Evolutionary conservation across 2,113 vertebrate species (phyloP), one percentile per base, ranked within the genome.

Genomic region (Arizona elegans): DNA sequence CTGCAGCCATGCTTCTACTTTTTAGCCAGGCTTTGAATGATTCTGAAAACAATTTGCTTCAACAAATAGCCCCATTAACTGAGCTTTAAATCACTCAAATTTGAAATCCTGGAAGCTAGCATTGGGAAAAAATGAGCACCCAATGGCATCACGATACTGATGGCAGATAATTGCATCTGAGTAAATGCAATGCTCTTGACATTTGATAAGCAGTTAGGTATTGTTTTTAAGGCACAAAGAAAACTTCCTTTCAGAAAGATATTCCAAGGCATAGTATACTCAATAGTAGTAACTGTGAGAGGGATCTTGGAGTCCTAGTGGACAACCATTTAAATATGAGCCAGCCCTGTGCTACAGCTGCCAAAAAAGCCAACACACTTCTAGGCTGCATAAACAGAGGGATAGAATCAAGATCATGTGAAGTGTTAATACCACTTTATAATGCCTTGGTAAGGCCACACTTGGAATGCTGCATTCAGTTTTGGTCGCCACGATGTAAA

Each of bases 21-120:
- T 0, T 70, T 1, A 88, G 47, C 47, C 24, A 75, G 0, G 47
- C 43, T 88, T 90, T 92, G n/a, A 23, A 0, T 86, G 10, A 75
- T 86, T 5, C 90, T 75, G 33, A 95, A 93, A 89, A 93, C 70
- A 91, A 92, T 91, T 21, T 86, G 12, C 93, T 91, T 94, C 87
- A 91, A 85, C 90, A 93, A 95, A 88, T 1, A 93, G 54, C 75
- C 86, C 2, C 10, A 53, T 56, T n/a, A 88, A 92, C 59, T 26
- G 86, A 29, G 33, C 53, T 81, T 93, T 88, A 54, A 89, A 92
- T 90, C 53, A 5, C 93, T 90, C 21, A 24, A 85, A 92, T 94
- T 91, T 81, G 86, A 43, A 89, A 54, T 93, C 88, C 2, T 0
- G 52, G 17, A 29, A 29, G 62, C 26, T 58, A 0, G 53, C 87